These are phyloP conservation scores for Diceros bicornis DNA, from an alignment of 2,797 vertebrate genomes.

Conservation along the genomic window DNA sequence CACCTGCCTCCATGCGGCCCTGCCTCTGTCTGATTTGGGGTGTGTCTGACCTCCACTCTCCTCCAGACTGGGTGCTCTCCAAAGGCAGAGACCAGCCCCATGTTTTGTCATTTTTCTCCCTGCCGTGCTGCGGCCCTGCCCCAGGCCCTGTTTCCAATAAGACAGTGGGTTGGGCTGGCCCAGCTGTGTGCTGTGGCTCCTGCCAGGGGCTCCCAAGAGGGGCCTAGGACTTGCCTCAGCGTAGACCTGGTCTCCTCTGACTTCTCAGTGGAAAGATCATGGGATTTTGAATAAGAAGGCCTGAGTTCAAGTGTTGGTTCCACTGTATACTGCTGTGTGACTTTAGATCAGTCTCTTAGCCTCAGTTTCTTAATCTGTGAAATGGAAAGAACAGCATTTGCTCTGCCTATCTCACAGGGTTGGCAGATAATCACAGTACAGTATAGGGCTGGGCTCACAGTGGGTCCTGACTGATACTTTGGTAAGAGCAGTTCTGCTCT, in stretches of 20 bases:
- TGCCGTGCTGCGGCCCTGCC: not conserved
- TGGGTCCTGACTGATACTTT: not conserved
- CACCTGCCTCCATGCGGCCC: not conserved
- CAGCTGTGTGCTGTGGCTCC: not conserved
- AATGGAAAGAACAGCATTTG: not conserved
- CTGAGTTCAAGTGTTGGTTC: conserved; percentile 2
- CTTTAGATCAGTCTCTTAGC: not conserved
- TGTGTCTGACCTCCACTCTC: conserved; percentile 10
- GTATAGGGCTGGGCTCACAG: not conserved
- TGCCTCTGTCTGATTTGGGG: not conserved
- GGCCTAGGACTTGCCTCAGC: not conserved
- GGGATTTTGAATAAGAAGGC: not conserved
- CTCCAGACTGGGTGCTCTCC: not conserved
- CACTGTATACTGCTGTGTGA: not conserved
- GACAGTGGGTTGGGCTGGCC: not conserved
- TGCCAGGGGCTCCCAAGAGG: not conserved
- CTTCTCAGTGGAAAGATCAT: not conserved
- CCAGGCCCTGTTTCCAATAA: not conserved
- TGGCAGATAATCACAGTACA: not conserved
- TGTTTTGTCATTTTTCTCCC: not conserved
- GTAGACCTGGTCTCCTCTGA: not conserved
- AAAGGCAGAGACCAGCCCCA: not conserved
- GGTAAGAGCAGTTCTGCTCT: not conserved
- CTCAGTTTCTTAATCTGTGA: not conserved
- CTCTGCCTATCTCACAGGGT: not conserved